Evolutionary conservation across 2,888 invertebrate species (phyloP).

Genomic region (Thyatira batis): DNA sequence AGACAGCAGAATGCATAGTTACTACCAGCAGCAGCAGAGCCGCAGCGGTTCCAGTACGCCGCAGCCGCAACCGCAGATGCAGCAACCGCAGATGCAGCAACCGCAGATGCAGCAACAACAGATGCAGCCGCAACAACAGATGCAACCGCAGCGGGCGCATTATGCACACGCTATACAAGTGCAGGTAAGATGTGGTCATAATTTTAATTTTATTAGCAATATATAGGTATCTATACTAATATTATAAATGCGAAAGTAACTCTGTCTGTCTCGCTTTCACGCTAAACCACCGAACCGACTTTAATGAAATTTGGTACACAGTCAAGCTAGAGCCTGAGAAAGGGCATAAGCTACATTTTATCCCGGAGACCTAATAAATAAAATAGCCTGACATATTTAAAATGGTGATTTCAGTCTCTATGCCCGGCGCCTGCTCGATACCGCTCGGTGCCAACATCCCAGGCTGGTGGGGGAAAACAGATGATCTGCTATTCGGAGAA

Average conservation of each 20-base stretch:
- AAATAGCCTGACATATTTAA: neutral
- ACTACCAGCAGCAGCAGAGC: conserved; percentile 50
- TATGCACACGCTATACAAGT: conserved; percentile 66
- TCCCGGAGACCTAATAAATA: neutral
- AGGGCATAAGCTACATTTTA: too few relatives aligned
- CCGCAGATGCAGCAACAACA: conserved; percentile 48
- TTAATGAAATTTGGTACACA: too few relatives aligned
- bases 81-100: neutral
- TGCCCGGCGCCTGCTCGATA: conserved; percentile 72
- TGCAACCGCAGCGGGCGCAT: conserved; percentile 59
- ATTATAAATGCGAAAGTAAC: too few relatives aligned
- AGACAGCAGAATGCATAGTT: conserved; percentile 53
- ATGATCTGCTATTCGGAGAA: conserved; percentile 81
- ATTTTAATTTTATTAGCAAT: neutral
- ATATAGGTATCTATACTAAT: neutral
- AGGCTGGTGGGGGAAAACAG: conserved; percentile 75
- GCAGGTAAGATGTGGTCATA: too few relatives aligned
- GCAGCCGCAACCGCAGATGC: conserved; percentile 27
- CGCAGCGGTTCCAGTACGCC: conserved; percentile 50
- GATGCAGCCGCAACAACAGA: neutral
- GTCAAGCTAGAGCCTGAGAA: too few relatives aligned
- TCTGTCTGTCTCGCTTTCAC: too few relatives aligned
- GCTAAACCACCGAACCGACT: too few relatives aligned
- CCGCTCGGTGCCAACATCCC: conserved; percentile 66
- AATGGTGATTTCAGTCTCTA: conserved; percentile 48